Percentiles rank a stretch among this genome's conserved stretches.
Conservation (phyloP, 2,113 vertebrate genomes). For the Brachirus orientalis region DNA sequence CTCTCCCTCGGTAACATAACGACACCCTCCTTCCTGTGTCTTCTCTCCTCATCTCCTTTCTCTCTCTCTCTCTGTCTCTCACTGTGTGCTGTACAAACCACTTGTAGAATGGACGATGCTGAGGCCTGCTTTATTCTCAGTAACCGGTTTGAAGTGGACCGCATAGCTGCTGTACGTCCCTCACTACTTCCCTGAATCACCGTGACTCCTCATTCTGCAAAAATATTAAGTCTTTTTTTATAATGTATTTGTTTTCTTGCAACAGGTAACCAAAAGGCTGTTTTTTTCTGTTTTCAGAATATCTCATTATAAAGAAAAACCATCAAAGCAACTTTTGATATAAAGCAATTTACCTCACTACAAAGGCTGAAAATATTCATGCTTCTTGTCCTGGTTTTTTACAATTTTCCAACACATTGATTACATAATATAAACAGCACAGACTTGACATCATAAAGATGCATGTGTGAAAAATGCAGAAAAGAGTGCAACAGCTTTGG, state of each 20-base stretch:
- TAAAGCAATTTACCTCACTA: too few relatives aligned
- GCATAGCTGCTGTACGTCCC: slow-evolving; percentile 85
- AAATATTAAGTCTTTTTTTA: neutral
- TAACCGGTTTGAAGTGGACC: slow-evolving; percentile 88
- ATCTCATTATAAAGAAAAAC: too few relatives aligned
- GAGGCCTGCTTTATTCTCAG: slow-evolving; percentile 89
- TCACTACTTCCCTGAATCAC: slow-evolving; percentile 27
- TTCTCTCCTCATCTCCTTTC: slow-evolving; percentile 27
- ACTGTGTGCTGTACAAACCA: slow-evolving; percentile 61
- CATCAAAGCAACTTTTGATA: too few relatives aligned
- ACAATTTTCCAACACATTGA: too few relatives aligned
- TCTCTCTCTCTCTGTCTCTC: slow-evolving; percentile 17
- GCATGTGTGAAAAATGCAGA: too few relatives aligned
- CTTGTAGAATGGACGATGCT: slow-evolving; percentile 86
- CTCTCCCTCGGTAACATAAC: slow-evolving; percentile 65
- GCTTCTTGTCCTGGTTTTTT: too few relatives aligned
- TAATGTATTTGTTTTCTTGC: neutral
- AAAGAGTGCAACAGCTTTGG: too few relatives aligned
- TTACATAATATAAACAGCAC: too few relatives aligned
- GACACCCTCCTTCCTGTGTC: slow-evolving; percentile 50
- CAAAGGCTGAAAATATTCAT: too few relatives aligned
- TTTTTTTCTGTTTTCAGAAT: too few relatives aligned
- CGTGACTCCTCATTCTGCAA: slow-evolving; percentile 22
- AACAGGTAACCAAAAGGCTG: neutral
- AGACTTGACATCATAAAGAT: too few relatives aligned